phyloP scores from a whole-genome alignment of 2,113 vertebrate genomes.

The Phalacrocorax brasilianus region DNA sequence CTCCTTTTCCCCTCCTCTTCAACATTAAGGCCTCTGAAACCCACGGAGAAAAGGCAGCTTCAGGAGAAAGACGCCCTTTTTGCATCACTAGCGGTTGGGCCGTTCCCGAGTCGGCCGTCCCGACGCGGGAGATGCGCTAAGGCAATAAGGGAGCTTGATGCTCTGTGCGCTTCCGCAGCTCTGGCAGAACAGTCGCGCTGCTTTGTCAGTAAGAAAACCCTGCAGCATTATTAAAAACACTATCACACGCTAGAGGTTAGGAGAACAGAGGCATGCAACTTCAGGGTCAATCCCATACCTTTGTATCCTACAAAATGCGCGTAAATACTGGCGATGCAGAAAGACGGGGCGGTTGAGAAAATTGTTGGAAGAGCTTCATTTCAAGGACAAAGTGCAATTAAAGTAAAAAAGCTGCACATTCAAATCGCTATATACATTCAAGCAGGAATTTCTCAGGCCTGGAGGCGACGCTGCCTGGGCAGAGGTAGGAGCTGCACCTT shows the following conservation, averaged over 20 bases:
- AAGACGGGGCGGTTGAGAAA: not conserved
- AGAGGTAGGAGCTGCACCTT: not conserved
- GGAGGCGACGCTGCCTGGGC: not conserved
- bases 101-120: not conserved
- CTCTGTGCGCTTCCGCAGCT: not conserved
- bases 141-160: accelerated
- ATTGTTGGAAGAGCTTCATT: not conserved
- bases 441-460: not conserved
- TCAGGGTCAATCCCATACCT: not conserved
- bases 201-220: not conserved
- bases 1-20: not conserved
- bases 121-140: not conserved
- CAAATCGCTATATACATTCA: not conserved
- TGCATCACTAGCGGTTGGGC: not conserved
- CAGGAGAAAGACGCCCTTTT: accelerated
- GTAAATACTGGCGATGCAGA: not conserved
- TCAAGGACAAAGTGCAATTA: not conserved
- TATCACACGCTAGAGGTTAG: not conserved
- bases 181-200: not conserved
- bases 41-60: accelerated
- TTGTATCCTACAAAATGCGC: not conserved
- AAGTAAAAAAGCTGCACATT: not conserved
- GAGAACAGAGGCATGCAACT: not conserved
- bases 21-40: not conserved
- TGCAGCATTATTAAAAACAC: not conserved